A percentile compares a stretch with the other conserved stretches of the same genome.
These are phyloP conservation scores for Tribolium madens DNA, from an alignment of 1,140 invertebrate species.

Conservation along the genomic window DNA sequence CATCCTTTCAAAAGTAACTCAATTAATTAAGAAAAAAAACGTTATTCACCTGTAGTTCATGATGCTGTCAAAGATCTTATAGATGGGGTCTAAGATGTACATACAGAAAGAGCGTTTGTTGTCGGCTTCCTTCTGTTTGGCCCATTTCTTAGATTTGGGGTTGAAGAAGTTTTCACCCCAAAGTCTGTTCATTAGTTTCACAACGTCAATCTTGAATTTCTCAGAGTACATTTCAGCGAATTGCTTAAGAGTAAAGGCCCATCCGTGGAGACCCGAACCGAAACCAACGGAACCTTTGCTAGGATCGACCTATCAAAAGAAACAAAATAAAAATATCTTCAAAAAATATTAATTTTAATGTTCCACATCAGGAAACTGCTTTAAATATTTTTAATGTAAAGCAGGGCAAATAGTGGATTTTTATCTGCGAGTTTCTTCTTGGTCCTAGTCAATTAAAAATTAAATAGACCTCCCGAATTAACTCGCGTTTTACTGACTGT, in stretches of 20 bases:
- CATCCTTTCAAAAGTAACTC: constrained; percentile 45
- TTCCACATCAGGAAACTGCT: constrained; percentile 59
- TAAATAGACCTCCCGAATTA: constrained; percentile 1
- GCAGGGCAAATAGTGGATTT: constrained; percentile 59
- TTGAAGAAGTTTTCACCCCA: constrained; percentile 99
- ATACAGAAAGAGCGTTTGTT: constrained; percentile 98
- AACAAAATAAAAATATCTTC: constrained; percentile 23
- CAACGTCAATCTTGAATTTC: constrained; percentile 98
- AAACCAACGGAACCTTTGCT: constrained; percentile 99
- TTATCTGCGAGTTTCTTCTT: constrained; percentile 54
- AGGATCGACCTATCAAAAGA: constrained; percentile 81
- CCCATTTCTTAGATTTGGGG: constrained; percentile 97
- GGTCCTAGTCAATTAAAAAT: constrained; percentile 40
- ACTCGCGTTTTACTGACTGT: no score
- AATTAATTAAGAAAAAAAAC: constrained; percentile 46
- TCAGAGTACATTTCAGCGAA: constrained; percentile 99
- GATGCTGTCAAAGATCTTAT: constrained; percentile 97
- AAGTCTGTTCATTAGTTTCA: constrained; percentile 95
- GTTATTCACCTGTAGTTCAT: constrained; percentile 89
- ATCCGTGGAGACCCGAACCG: constrained; percentile 98
- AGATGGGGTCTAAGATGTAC: constrained; percentile 99
- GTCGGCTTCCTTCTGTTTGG: constrained; percentile 88
- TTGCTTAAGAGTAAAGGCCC: constrained; percentile 99
- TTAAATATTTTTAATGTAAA: constrained; percentile 48
- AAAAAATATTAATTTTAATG: constrained; percentile 8